Evolutionary conservation across 2,888 invertebrate species (phyloP).

Genomic region (Corbicula japonica): DNA sequence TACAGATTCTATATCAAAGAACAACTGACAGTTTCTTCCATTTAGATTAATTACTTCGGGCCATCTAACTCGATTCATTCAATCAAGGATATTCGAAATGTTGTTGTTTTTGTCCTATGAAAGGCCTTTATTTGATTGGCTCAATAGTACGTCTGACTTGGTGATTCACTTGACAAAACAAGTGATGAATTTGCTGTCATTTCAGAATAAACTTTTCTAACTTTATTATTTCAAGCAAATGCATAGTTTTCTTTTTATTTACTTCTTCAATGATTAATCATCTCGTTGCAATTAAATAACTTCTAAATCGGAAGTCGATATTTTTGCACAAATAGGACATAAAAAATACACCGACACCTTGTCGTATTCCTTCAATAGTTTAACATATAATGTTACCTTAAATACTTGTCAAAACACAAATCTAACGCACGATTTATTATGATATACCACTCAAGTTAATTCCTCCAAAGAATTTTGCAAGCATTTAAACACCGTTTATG

Average conservation of each 20-base stretch:
- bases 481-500: no score
- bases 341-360: no score
- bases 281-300: no score
- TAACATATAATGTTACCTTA: no score
- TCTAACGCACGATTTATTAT: no score
- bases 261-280: no score
- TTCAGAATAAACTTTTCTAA: slow-evolving; percentile 40
- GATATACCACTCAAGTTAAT: no score
- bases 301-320: no score
- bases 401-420: no score
- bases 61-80: slow-evolving; percentile 24
- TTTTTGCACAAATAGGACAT: no score
- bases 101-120: slow-evolving; percentile 32
- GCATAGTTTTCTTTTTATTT: slow-evolving; percentile 19
- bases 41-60: slow-evolving; percentile 32
- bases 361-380: no score
- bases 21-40: slow-evolving; percentile 39
- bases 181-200: slow-evolving; percentile 43
- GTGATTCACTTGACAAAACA: slow-evolving; percentile 32
- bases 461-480: no score
- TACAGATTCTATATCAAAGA: slow-evolving; percentile 39
- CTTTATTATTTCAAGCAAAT: slow-evolving; percentile 31
- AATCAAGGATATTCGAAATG: slow-evolving; percentile 36
- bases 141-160: slow-evolving; percentile 6
- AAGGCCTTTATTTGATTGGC: slow-evolving; percentile 22